Conservation (phyloP, 2,888 invertebrate genomes). For the Tipula unca region DNA sequence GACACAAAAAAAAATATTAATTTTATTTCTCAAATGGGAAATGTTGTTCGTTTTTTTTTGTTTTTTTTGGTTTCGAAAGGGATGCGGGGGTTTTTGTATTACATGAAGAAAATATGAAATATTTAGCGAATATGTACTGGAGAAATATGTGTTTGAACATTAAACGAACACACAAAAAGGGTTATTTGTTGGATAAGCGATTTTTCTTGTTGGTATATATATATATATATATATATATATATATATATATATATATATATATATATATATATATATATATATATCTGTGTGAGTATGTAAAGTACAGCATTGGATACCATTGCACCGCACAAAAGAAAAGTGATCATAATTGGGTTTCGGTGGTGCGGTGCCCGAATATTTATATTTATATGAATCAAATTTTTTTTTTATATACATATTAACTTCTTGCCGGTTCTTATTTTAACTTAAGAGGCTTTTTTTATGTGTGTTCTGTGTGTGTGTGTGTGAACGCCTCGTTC, state of each 20-base stretch:
- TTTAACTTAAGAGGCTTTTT: neutral
- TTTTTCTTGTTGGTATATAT: neutral
- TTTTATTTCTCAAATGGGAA: conserved; percentile 14
- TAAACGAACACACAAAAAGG: neutral
- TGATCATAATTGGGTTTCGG: neutral
- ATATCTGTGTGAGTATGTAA: neutral
- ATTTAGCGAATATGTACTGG: neutral
- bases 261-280: too few relatives aligned
- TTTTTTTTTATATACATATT: neutral
- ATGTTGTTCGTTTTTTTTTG: conserved; percentile 1
- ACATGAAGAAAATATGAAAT: conserved; percentile 8
- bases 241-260: too few relatives aligned
- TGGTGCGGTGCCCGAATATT: neutral
- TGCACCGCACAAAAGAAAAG: neutral
- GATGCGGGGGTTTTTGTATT: neutral
- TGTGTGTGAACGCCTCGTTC: neutral
- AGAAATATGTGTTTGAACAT: neutral
- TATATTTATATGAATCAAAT: neutral
- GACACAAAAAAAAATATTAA: neutral
- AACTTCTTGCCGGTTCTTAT: neutral
- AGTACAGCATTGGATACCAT: neutral
- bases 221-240: too few relatives aligned
- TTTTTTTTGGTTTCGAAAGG: too few relatives aligned
- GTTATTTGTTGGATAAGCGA: conserved; percentile 8
- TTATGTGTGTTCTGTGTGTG: neutral